Base-by-base conservation (phyloP, 2,113 vertebrate species). In the Sceloporus undulatus region DNA sequence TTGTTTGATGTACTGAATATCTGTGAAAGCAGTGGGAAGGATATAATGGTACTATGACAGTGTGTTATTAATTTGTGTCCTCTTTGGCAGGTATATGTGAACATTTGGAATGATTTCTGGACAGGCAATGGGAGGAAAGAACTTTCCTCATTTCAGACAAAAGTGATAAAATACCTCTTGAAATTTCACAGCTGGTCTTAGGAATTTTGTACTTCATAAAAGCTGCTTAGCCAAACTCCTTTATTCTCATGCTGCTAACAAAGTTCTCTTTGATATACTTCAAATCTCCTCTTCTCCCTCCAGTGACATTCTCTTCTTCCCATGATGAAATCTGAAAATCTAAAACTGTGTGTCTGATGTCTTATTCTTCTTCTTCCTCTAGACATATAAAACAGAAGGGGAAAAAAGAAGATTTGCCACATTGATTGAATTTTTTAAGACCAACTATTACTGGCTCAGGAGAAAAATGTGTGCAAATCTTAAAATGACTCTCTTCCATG, bases 401-500 rank as follows among this genome's bases (percentile, higher is more conserved):
- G 68, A 65, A 0, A 85, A 86, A 52, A 29, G 0, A 34, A 0
- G 0, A 56, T 1, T 89, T 0, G 1, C 62, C 29, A 34, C 14
- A 59, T 71, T 54, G 52, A 56, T 71, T 1, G 80, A 0, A 88
- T 71, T 91, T 82, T 1, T 0, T 70, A 18, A 70, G 56, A 29
- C 34, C 5, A 62, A 78, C 73, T 0, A 5, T 42, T 0, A 3
- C 38, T 40, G 0, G 14, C 13, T n/a, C 52, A 19, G 1, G 0
- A 4, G 0, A 0, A 79, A 71, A 38, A 0, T 0, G 62, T 68
- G 19, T 54, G 66, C 66, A 56, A 23, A 75, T 42, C 86, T 84
- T 59, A 90, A 78, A 86, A 98, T 98, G 98, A 76, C 80, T 8
- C 86, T 85, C 88, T 94, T 95, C 78, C 91, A 79, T 48, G 1